Percentiles rank a stretch among this genome's conserved stretches.
phyloP scores from a whole-genome alignment of 2,113 vertebrate species.

The Morone saxatilis region DNA sequence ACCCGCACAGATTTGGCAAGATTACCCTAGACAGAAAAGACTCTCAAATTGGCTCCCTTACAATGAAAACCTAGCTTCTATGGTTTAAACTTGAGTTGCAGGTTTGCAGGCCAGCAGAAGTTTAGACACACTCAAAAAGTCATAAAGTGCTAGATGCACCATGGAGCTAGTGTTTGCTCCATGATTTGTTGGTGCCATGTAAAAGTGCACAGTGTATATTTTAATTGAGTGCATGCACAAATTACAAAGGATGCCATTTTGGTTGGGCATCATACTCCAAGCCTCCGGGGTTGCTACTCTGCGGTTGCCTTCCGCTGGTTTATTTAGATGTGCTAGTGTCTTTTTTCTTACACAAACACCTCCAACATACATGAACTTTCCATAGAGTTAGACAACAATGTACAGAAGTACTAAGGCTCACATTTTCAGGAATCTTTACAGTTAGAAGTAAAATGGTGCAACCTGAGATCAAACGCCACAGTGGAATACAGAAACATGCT shows the following conservation, averaged over 20 bases:
- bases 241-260: not conserved
- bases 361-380: not conserved
- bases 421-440: not conserved
- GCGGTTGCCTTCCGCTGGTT: not conserved
- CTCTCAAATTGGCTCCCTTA: not conserved
- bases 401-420: not conserved
- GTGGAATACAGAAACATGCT: not conserved
- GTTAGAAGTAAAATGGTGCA: slow-evolving; percentile 4
- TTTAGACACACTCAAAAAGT: not conserved
- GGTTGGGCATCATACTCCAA: not conserved
- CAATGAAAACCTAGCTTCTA: not conserved
- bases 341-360: not conserved
- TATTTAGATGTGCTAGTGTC: not conserved
- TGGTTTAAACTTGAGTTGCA: slow-evolving; percentile 13
- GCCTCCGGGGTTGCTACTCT: not conserved
- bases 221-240: not conserved
- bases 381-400: not conserved
- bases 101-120: not conserved
- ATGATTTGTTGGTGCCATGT: not conserved
- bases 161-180: not conserved
- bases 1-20: slow-evolving; percentile 10
- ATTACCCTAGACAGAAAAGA: slow-evolving; percentile 13
- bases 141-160: not conserved
- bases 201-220: not conserved
- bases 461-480: slow-evolving; percentile 17